phyloP scores from a whole-genome alignment of 2,888 invertebrate genomes.

The Tryphoninae sp. region DNA sequence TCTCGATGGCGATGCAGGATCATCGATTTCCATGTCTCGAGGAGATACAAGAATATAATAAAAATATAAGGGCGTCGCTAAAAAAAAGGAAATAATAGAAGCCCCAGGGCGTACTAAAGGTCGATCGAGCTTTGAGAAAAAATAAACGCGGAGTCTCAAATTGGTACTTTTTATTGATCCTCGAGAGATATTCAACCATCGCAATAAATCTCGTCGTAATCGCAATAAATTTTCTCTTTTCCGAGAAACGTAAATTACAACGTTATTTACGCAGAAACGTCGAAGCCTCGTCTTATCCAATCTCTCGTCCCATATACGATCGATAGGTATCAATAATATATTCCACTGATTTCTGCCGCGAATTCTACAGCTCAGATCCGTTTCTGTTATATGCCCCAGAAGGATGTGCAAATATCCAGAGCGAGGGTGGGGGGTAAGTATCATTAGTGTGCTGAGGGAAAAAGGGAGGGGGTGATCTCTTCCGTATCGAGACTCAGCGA shows the following conservation, averaged over 20 bases:
- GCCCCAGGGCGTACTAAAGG: too few species aligned
- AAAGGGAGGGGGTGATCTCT: too few species aligned
- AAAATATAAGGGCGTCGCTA: background rate
- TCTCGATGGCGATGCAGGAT: constrained; percentile 29
- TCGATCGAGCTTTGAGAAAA: background rate
- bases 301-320: too few species aligned
- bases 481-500: too few species aligned
- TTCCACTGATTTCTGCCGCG: background rate
- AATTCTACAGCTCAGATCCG: background rate
- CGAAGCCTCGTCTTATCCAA: too few species aligned
- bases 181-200: too few species aligned
- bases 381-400: constrained; percentile 1
- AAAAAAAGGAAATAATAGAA: background rate
- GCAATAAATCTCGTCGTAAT: too few species aligned
- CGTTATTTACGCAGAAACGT: too few species aligned
- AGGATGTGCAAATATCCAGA: background rate
- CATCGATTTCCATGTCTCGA: constrained; percentile 43
- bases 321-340: background rate
- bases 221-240: too few species aligned
- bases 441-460: too few species aligned
- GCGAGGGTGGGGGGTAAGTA: too few species aligned
- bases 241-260: too few species aligned
- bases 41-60: constrained; percentile 26
- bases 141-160: background rate
- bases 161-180: constrained; percentile 5